A percentile compares a stretch with the other conserved stretches of the same genome.
phyloP scores from a whole-genome alignment of 1,140 invertebrate genomes.

The Parapsyche elsis region DNA sequence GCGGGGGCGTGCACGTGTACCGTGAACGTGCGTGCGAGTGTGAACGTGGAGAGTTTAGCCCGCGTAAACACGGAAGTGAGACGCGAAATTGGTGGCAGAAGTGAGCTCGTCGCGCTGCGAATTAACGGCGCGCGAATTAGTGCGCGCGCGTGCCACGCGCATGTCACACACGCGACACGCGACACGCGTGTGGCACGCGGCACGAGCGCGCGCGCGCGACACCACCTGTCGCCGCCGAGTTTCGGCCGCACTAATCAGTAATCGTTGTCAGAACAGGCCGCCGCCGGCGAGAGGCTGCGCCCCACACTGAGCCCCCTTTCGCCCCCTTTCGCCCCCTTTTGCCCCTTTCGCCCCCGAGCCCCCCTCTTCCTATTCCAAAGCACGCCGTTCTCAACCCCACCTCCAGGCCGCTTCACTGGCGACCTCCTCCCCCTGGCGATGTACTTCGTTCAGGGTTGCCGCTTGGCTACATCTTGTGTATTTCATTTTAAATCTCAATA shows the following conservation, averaged over 20 bases:
- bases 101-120: neutral
- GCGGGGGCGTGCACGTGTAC: no score
- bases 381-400: no score
- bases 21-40: neutral
- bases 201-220: conserved; percentile 11
- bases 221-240: conserved; percentile 46
- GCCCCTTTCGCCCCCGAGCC: neutral
- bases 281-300: conserved; percentile 49
- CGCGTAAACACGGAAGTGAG: neutral
- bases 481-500: no score
- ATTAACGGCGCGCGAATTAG: neutral
- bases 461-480: no score
- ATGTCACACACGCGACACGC: neutral
- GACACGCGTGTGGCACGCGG: neutral
- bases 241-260: conserved; percentile 55
- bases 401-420: no score
- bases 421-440: no score
- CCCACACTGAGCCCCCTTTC: conserved; percentile 16
- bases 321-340: neutral
- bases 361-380: neutral
- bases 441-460: no score
- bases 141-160: neutral
- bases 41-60: neutral
- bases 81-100: no score
- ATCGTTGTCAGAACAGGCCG: conserved; percentile 52